Percentiles rank a stretch among this genome's conserved stretches.
These are phyloP conservation scores for Connochaetes taurinus DNA, from an alignment of 2,113 vertebrate genomes.

Conservation along the genomic window DNA sequence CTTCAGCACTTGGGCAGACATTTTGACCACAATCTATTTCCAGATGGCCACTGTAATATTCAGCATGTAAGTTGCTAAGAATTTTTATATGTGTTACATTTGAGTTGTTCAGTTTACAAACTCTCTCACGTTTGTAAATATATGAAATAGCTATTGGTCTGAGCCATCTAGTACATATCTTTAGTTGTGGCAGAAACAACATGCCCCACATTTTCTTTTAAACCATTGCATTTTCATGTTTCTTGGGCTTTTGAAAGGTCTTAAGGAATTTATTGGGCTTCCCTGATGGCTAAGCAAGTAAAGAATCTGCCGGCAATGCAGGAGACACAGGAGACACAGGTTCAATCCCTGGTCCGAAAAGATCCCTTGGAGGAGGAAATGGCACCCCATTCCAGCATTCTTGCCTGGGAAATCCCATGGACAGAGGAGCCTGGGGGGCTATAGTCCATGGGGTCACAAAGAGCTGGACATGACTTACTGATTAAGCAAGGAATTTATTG, in stretches of 20 bases:
- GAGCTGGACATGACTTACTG: neutral
- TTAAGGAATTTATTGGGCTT: neutral
- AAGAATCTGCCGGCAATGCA: neutral
- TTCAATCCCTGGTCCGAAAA: neutral
- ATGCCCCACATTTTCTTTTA: constrained; percentile 43
- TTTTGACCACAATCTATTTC: neutral
- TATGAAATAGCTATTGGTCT: neutral
- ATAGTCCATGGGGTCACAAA: neutral
- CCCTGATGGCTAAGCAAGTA: neutral
- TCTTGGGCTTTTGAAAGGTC: constrained; percentile 24
- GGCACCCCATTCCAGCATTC: neutral
- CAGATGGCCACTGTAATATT: neutral
- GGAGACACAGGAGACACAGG: neutral
- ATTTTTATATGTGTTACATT: neutral
- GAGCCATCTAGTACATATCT: neutral
- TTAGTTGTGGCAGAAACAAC: constrained; percentile 20
- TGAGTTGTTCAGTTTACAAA: neutral
- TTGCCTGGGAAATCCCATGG: neutral
- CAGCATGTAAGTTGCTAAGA: neutral
- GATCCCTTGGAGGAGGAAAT: neutral
- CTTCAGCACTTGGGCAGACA: neutral
- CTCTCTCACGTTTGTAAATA: neutral
- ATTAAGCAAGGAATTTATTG: constrained; percentile 32
- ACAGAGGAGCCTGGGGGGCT: neutral
- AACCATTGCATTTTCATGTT: constrained; percentile 13